Percentiles rank a stretch among this genome's conserved stretches.
Conservation (phyloP, 2,113 vertebrate species). For the Alligator sinensis region DNA sequence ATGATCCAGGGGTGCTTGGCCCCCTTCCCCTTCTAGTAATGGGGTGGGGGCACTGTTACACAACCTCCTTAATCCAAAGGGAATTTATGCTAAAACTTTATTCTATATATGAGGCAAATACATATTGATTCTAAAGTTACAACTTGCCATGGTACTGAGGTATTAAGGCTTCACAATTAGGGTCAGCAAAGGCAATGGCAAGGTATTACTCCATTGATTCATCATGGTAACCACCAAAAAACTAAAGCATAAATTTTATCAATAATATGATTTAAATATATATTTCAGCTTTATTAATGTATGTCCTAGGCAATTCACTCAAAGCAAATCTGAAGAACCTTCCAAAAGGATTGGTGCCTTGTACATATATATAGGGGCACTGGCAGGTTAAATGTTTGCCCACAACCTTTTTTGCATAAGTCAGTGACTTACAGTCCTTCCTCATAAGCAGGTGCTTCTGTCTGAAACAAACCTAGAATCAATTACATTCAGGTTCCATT, state of each 20-base stretch:
- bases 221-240: not conserved
- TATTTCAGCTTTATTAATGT: not conserved
- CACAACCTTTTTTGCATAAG: not conserved
- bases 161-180: not conserved
- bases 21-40: too few relatives aligned
- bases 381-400: not conserved
- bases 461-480: not conserved
- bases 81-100: not conserved
- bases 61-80: not conserved
- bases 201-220: not conserved
- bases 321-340: not conserved
- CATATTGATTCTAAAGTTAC: not conserved
- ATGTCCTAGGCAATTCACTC: not conserved
- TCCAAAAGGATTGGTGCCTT: not conserved
- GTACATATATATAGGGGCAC: not conserved
- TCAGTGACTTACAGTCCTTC: not conserved
- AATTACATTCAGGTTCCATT: not conserved
- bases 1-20: too few relatives aligned
- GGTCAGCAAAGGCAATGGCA: not conserved
- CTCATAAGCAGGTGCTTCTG: not conserved
- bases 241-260: not conserved
- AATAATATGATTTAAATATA: not conserved
- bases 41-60: not conserved
- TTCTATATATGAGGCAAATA: not conserved
- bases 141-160: too few relatives aligned